phyloP scores from a whole-genome alignment of 2,888 invertebrate genomes.

The Xanthostigma xanthostigma region DNA sequence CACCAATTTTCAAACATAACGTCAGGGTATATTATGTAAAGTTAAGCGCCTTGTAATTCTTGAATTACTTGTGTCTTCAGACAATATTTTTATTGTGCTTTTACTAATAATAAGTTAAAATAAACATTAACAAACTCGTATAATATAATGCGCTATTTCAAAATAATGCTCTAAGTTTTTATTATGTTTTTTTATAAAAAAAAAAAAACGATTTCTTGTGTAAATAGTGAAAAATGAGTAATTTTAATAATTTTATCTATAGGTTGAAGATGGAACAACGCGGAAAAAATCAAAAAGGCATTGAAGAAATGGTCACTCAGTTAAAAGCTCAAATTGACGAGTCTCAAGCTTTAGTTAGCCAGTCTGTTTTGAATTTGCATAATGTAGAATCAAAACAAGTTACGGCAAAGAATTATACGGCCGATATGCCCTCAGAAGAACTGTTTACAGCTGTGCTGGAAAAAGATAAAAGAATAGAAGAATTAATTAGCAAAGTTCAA shows the following conservation, averaged over 20 bases:
- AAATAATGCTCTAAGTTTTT: too few relatives aligned
- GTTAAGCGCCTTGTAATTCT: too few relatives aligned
- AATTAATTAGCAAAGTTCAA: conserved; percentile 51
- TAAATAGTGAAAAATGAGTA: background rate
- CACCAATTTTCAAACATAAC: too few relatives aligned
- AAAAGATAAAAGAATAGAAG: conserved; percentile 47
- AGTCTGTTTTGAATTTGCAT: conserved; percentile 20
- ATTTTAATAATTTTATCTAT: conserved; percentile 8
- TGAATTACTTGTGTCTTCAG: too few relatives aligned
- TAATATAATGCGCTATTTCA: too few relatives aligned
- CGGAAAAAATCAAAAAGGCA: conserved; percentile 33
- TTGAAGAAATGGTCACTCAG: conserved; percentile 36
- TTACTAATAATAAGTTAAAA: too few relatives aligned
- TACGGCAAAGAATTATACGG: conserved; percentile 16
- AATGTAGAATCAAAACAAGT: conserved; percentile 16
- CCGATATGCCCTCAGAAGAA: conserved; percentile 24
- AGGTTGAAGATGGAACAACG: conserved; percentile 34
- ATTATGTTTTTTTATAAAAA: too few relatives aligned
- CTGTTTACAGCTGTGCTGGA: conserved; percentile 32
- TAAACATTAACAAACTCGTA: too few relatives aligned
- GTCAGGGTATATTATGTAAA: too few relatives aligned
- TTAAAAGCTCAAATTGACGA: conserved; percentile 37
- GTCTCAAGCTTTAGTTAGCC: conserved; percentile 26
- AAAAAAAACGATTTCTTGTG: too few relatives aligned
- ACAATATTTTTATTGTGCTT: too few relatives aligned